Conservation (phyloP, 2,113 vertebrate genomes). For the Daubentonia madagascariensis region DNA sequence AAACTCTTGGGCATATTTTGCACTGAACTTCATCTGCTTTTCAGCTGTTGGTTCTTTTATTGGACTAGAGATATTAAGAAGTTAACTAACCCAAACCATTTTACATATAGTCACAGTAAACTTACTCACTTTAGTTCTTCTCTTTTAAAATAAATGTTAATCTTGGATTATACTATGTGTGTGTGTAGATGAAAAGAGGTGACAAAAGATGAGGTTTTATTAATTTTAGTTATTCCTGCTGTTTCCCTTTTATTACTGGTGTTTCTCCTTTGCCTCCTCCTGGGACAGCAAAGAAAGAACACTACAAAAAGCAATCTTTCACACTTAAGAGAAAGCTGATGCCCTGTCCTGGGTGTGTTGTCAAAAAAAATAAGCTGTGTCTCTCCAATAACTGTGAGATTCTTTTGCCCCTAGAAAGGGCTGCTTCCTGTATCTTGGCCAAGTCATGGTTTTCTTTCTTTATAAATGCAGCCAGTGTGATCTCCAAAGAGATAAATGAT, state of each 20-base stretch:
- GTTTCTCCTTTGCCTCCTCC: conserved; percentile 6
- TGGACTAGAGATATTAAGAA: conserved; percentile 57
- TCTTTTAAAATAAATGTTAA: conserved; percentile 63
- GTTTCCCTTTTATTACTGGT: conserved; percentile 29
- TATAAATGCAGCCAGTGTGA: conserved; percentile 45
- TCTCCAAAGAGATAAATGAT: conserved; percentile 69
- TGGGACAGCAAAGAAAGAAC: conserved; percentile 62
- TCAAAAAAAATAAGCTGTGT: conserved; percentile 74
- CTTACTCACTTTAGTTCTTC: background rate
- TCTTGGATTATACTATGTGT: conserved; percentile 39
- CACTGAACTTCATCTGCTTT: conserved; percentile 50
- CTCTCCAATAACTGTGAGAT: conserved; percentile 77
- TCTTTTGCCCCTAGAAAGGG: conserved; percentile 68
- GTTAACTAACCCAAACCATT: conserved; percentile 67
- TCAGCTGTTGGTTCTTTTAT: conserved; percentile 16
- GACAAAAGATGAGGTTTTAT: background rate
- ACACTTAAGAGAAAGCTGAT: conserved; percentile 75
- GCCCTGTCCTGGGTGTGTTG: conserved; percentile 68
- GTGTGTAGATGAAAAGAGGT: background rate
- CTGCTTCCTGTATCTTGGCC: conserved; percentile 50
- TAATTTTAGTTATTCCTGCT: conserved; percentile 74
- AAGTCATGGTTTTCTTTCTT: conserved; percentile 62
- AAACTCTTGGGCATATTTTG: background rate
- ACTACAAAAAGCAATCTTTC: conserved; percentile 71
- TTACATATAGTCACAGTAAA: background rate